Conservation (phyloP, 2,888 invertebrate genomes). For the Barypeithes pellucidus region DNA sequence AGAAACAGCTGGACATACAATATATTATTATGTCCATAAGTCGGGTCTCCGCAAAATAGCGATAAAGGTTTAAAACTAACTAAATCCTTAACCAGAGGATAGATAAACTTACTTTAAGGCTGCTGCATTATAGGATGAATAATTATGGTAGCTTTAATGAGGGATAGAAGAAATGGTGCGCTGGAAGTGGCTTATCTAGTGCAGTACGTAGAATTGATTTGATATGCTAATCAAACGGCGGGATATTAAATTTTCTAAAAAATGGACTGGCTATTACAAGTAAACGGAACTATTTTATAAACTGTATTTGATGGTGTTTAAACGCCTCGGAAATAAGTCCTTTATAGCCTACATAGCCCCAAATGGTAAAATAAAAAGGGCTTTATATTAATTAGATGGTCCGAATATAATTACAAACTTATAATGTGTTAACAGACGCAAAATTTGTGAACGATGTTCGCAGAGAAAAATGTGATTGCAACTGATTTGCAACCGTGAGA, state of each 20-base stretch:
- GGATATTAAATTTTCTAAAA: conserved; percentile 25
- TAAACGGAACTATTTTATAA: conserved; percentile 9
- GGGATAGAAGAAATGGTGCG: conserved; percentile 37
- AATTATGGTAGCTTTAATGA: conserved; percentile 41
- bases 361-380: no score
- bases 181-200: conserved; percentile 40
- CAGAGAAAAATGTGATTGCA: no score
- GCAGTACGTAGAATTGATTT: conserved; percentile 40
- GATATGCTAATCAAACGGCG: conserved; percentile 36
- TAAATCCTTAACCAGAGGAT: conserved; percentile 11
- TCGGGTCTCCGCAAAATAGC: no score
- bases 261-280: conserved; percentile 11
- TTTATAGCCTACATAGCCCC: background rate
- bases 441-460: no score
- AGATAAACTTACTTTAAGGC: background rate
- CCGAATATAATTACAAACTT: no score
- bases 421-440: no score
- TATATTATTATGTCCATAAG: no score
- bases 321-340: background rate
- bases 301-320: background rate
- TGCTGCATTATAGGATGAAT: conserved; percentile 37
- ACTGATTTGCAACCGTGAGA: no score
- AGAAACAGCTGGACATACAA: no score
- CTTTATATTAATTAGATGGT: no score
- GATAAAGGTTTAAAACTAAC: no score